Evolutionary conservation across 2,888 invertebrate species (phyloP).

Genomic region (Notocelia uddmanniana): DNA sequence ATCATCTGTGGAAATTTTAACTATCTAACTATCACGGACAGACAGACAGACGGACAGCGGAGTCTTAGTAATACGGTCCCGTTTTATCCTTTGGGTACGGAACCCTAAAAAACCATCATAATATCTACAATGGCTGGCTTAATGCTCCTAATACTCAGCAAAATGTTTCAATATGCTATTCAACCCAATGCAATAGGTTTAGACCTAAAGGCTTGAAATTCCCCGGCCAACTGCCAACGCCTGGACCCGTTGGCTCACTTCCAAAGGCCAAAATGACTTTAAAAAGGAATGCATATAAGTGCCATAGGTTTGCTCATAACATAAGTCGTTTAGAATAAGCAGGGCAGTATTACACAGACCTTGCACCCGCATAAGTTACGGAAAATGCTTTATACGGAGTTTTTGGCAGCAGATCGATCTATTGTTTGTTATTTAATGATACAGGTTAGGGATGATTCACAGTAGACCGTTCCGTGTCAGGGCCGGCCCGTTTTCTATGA

Average conservation of each 20-base stretch:
- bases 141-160: neutral
- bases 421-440: slow-evolving; percentile 15
- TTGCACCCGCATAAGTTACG: slow-evolving; percentile 9
- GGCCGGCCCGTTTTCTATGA: too few species aligned
- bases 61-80: too few species aligned
- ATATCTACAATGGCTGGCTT: neutral
- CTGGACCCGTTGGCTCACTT: slow-evolving; percentile 19
- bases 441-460: too few species aligned
- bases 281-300: neutral
- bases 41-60: too few species aligned
- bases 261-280: slow-evolving; percentile 4
- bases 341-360: slow-evolving; percentile 23
- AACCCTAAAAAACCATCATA: too few species aligned
- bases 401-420: slow-evolving; percentile 14
- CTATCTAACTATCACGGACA: too few species aligned
- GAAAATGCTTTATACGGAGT: slow-evolving; percentile 1
- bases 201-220: slow-evolving; percentile 22
- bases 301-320: neutral
- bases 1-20: too few species aligned
- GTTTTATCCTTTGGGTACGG: too few species aligned
- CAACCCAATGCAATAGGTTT: neutral
- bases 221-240: slow-evolving; percentile 17
- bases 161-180: neutral
- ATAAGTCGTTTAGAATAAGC: neutral
- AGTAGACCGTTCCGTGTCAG: too few species aligned